A percentile compares a stretch with the other conserved stretches of the same genome.
phyloP scores from a whole-genome alignment of 2,797 vertebrate species.

The Anguilla megastoma region DNA sequence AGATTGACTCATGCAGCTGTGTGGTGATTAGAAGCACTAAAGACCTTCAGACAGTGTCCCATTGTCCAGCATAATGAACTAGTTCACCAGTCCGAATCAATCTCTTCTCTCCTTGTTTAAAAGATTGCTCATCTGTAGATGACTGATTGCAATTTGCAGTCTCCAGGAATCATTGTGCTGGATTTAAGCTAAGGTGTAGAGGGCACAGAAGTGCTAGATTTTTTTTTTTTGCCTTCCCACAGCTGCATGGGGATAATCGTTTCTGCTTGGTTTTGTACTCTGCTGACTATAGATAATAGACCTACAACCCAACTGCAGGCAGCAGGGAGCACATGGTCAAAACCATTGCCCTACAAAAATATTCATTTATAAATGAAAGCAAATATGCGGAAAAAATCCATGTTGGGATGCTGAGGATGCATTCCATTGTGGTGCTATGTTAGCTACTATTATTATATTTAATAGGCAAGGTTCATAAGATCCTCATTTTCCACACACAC shows the following conservation, averaged over 20 bases:
- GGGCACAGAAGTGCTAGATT: constrained; percentile 18
- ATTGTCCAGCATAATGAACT: background rate
- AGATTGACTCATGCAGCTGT: constrained; percentile 21
- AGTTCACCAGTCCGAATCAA: constrained; percentile 5
- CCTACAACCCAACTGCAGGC: background rate
- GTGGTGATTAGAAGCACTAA: constrained; percentile 28
- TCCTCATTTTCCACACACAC: background rate
- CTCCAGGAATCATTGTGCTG: constrained; percentile 8
- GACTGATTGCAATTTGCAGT: background rate
- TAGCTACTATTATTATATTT: background rate
- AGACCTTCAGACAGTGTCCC: background rate
- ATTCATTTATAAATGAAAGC: background rate
- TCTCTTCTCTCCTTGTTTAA: constrained; percentile 8
- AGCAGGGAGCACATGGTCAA: background rate
- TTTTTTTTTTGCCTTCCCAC: background rate
- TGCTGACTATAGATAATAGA: background rate
- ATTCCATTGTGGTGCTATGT: background rate
- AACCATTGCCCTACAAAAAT: background rate
- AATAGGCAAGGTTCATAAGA: background rate
- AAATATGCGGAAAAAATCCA: background rate
- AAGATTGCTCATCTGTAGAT: constrained; percentile 22
- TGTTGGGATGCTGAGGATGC: background rate
- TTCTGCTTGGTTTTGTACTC: background rate
- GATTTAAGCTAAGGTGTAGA: background rate
- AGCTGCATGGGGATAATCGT: constrained; percentile 1